Base-by-base conservation (phyloP, 2,888 invertebrate genomes). In the Amphipyra tragopoginis region DNA sequence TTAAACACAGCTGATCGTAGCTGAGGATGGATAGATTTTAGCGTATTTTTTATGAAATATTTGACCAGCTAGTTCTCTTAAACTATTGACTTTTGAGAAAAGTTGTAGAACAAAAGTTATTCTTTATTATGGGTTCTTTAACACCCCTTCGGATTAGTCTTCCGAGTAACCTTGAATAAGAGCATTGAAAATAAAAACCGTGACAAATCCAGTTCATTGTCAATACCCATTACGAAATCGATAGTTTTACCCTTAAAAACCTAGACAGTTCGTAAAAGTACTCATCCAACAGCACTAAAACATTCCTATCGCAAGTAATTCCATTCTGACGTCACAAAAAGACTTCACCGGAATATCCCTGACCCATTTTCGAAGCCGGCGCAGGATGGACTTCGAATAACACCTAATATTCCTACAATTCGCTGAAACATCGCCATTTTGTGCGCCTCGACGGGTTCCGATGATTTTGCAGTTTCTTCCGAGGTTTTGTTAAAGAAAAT, bases 381-480 rank as follows among this genome's bases (percentile, higher is more conserved):
- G 42, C 3, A 47, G 33, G 21, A 40, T 40, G 11, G 38, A 43
- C 10, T 39, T 15, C 43, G n/a, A 58, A 50, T 51, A 69, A 51
- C 63, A 63, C 63, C 53, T 66, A 57, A 68, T 69, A 57, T 54
- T 62, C 48, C 15, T 47, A 21, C 45, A 56, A 34, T 68, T 68
- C 29, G 15, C 15, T 47, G 52, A 14, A 54, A 62, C 44, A 48
- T 45, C 53, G 55, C 53, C 52, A 48, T 74, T 71, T 40, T 26
- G 52, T n/a, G 40, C 53, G 62, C 44, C 43, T 45, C 48, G 54
- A 51, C 42, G 42, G 33, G 68, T 71, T 53, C 40, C 38, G 56
- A 74, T 68, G 71, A 71, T 62, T 71, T 40, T 44, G 71, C 75
- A 69, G 70, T 74, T 74, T 13, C 11, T 48, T 4, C 15, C 7